A percentile compares a stretch with the other conserved stretches of the same genome.
phyloP scores from a whole-genome alignment of 1,140 invertebrate genomes.

The Leucophenga varia region DNA sequence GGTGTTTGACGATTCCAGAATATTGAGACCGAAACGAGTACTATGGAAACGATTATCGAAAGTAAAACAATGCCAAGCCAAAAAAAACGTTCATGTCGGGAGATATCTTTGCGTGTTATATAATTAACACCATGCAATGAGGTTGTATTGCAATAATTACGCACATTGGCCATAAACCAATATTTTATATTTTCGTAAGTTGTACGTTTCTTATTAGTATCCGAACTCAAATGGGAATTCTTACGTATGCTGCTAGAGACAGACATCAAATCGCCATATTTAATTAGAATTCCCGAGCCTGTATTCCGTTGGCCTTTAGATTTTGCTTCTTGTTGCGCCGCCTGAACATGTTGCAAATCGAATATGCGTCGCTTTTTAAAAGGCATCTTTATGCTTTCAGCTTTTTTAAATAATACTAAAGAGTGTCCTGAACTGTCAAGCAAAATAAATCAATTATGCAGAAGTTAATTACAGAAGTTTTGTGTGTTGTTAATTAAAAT shows the following conservation, averaged over 20 bases:
- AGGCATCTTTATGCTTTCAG: slow-evolving; percentile 24
- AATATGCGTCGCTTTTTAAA: slow-evolving; percentile 44
- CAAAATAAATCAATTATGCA: too few relatives aligned
- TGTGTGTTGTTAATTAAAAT: too few relatives aligned
- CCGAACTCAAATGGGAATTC: neutral
- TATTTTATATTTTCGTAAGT: slow-evolving; percentile 1
- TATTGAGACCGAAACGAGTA: slow-evolving; percentile 57
- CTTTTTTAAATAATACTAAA: too few relatives aligned
- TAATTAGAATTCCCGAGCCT: too few relatives aligned
- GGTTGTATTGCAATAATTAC: slow-evolving; percentile 57
- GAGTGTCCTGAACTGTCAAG: too few relatives aligned
- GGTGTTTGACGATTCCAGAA: slow-evolving; percentile 57
- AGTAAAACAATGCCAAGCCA: slow-evolving; percentile 57
- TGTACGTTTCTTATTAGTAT: too few relatives aligned
- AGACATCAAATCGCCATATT: neutral
- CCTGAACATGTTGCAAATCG: slow-evolving; percentile 31
- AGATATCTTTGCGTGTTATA: slow-evolving; percentile 40
- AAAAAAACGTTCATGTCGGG: slow-evolving; percentile 38
- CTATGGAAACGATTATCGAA: slow-evolving; percentile 54
- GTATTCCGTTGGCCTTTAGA: too few relatives aligned
- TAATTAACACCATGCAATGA: slow-evolving; percentile 55
- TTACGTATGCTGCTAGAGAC: neutral
- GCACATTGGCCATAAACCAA: slow-evolving; percentile 44
- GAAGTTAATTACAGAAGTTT: too few relatives aligned
- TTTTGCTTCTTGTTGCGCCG: slow-evolving; percentile 18